Base-by-base conservation (phyloP, 2,888 invertebrate genomes). In the Pecten maximus region DNA sequence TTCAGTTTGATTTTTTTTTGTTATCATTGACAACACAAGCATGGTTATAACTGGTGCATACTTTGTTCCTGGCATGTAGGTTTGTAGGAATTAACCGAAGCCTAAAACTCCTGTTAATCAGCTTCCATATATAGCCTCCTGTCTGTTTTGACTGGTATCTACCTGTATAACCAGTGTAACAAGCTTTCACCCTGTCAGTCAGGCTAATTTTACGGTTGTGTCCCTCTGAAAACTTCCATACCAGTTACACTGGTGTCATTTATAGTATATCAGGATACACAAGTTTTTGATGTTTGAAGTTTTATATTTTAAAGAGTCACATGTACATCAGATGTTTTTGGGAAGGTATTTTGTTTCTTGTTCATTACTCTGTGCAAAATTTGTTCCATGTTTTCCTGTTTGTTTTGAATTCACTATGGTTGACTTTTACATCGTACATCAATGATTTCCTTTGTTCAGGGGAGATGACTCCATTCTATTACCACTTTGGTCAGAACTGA, bases 1-100 rank as follows among this genome's bases (percentile, higher is more conserved):
- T 40, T 89, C 19, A 4, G 23, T 40, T 89, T 40, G 16, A 16
- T 74, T 74, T n/a, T 35, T 74, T 89, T 44, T 87, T 87, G 23
- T 89, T 23, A 40, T 39, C 86, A 89, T 89, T 50, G 40, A 50
- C 54, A 89, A 87, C 40, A 44, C 74, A 28, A 28, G 74, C 74
- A 74, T 74, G 74, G 74, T 23, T 35, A 28, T 35, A 35, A 35
- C 74, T 74, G 74, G 35, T 15, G 6, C 50, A 8, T 48, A 15
- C 48, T 19, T 16, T 48, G 48, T 19, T 48, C 48, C 74, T 74
- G 74, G 74, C 74, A 74, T 74, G 74, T 23, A 74, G 74, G 74
- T 74, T 28, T 74, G 23, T 28, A 74, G 74, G 74, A 74, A 74
- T 35, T 74, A 54, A 54, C 54, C 19, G 6, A 74, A 74, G 6